Evolutionary conservation across 30 jellyfish, hydroid and myxozoan genomes (phyloP), one percentile per base, ranked within the genome.

Genomic region (Mastigias papua): DNA sequence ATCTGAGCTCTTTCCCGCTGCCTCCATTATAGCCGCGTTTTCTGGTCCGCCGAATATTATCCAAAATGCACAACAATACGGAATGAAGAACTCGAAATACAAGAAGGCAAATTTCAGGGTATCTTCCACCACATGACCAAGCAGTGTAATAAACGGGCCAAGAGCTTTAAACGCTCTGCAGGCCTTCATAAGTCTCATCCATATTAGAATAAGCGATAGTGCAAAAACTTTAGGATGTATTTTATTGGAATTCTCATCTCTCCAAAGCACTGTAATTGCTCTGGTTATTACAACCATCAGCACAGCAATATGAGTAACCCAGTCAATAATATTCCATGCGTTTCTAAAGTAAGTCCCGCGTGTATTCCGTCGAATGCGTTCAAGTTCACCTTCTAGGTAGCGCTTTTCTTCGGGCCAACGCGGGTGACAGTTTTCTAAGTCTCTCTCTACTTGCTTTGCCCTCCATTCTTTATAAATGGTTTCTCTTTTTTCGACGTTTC

Each of bases 351-450:
- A 96, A 2, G 89, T 80, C 26, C 96, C 93, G 65, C 98, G 88
- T 33, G 96, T 85, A 62, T 97, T 92, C 21, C 93, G 87, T 32
- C 79, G 90, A 49, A 96, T 91, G 37, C 94, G 69, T 61, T 96
- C 97, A 54, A 96, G 89, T 68, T 96, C 99, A 10, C 98, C 94
- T 33, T 75, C 95, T 21, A 96, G 86, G 65, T 86, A 96, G 30
- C 99, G 82, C 67, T 94, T 64, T 54, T 96, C 99, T 81, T 96
- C 99, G 33, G 99, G 98, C 99, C 99, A 96, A n/a, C 99, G 74
- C 58, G 96, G 97, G 78, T 96, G 99, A 62, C 98, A 87, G 69
- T 90, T 91, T 54, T 87, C 92, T 42, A 96, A 31, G 77, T 96
- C 99, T 42, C 99, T 89, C 71, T 91, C 98, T 23, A 96, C 96